phyloP scores from a whole-genome alignment of 1,140 invertebrate species.

The Dufourea novaeangliae region DNA sequence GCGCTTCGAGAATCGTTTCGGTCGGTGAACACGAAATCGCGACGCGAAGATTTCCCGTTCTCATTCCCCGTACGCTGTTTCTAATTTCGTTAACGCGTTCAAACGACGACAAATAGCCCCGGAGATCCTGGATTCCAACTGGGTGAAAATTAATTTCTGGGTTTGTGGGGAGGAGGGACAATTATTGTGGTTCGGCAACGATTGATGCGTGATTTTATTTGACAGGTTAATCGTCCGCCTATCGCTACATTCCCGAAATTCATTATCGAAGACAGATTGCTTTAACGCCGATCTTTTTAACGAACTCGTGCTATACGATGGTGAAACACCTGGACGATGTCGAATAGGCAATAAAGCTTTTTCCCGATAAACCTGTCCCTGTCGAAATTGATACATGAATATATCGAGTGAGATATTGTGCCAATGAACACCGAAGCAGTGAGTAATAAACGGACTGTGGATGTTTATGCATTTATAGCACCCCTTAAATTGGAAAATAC shows the following conservation, averaged over 20 bases:
- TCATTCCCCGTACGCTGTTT: background rate
- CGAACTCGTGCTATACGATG: too few relatives aligned
- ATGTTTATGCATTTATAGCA: too few relatives aligned
- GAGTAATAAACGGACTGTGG: too few relatives aligned
- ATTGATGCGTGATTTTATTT: background rate
- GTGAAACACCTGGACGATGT: too few relatives aligned
- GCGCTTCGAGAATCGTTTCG: background rate
- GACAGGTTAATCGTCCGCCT: background rate
- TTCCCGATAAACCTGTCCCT: too few relatives aligned
- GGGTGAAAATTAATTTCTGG: slow-evolving; percentile 16
- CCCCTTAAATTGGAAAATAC: too few relatives aligned
- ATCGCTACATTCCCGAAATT: too few relatives aligned
- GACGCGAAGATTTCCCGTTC: background rate
- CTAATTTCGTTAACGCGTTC: slow-evolving; percentile 21
- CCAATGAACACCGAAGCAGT: too few relatives aligned
- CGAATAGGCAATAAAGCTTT: too few relatives aligned
- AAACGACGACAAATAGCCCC: slow-evolving; percentile 19
- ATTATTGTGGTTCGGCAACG: too few relatives aligned
- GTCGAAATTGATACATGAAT: too few relatives aligned
- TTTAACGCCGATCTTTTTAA: background rate
- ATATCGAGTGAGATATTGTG: too few relatives aligned
- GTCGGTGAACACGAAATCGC: background rate
- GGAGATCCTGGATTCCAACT: background rate
- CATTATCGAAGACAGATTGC: background rate
- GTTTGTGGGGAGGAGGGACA: background rate